Conservation (phyloP, 2,113 vertebrate genomes). For the Anhinga rufa region DNA sequence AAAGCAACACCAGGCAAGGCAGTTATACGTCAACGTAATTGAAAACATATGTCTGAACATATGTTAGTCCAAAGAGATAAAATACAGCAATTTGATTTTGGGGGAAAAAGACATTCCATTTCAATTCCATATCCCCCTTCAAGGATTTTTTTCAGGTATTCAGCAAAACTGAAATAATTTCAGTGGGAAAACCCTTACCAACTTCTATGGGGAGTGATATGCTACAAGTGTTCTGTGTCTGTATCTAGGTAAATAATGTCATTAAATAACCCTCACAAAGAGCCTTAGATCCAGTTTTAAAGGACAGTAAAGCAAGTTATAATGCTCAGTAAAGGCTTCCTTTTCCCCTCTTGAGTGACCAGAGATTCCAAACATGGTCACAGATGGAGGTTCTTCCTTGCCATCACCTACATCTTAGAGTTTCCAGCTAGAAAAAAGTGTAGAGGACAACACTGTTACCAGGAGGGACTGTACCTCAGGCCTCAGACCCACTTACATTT, state of each 20-base stretch:
- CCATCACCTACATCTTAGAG: neutral
- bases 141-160: neutral
- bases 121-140: neutral
- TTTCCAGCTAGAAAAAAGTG: neutral
- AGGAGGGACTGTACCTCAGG: neutral
- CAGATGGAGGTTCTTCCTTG: neutral
- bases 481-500: neutral
- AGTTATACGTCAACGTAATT: neutral
- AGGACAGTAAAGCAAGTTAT: neutral
- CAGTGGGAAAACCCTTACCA: neutral
- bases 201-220: neutral
- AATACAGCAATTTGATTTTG: neutral
- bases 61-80: neutral
- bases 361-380: neutral
- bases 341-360: neutral
- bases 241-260: neutral
- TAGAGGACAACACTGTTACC: neutral
- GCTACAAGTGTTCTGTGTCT: neutral
- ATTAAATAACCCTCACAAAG: neutral
- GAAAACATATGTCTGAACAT: neutral
- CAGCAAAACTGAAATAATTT: neutral
- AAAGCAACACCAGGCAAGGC: neutral
- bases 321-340: neutral
- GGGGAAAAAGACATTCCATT: neutral
- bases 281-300: neutral